These are phyloP conservation scores for Alethe diademata DNA, from an alignment of 2,113 vertebrate genomes.

Conservation along the genomic window DNA sequence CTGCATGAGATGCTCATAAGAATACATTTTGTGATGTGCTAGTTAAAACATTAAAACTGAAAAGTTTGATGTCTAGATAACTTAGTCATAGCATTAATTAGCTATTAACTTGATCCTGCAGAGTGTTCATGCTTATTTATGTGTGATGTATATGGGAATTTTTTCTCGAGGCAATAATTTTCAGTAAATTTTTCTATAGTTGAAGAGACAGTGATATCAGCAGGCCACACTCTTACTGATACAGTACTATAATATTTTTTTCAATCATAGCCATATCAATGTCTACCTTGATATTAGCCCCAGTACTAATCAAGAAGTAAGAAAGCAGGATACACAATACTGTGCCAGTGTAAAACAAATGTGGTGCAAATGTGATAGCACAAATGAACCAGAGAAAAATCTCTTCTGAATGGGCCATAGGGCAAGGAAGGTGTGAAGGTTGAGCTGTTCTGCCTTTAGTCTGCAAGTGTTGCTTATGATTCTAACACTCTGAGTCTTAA, in stretches of 20 bases:
- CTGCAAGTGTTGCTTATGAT: not conserved
- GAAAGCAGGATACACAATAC: not conserved
- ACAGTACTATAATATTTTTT: not conserved
- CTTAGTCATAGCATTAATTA: constrained; percentile 12
- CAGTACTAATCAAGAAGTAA: not conserved
- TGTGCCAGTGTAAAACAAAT: not conserved
- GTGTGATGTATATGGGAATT: not conserved
- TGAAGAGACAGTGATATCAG: not conserved
- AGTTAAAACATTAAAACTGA: not conserved
- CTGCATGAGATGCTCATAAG: not conserved
- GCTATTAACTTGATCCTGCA: not conserved
- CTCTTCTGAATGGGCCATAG: not conserved
- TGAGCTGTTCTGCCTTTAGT: not conserved
- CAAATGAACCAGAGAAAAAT: not conserved
- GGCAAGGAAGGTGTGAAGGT: not conserved
- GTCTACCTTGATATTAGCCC: not conserved
- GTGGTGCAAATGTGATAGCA: not conserved
- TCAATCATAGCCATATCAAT: not conserved
- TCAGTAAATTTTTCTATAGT: not conserved
- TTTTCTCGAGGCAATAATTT: not conserved
- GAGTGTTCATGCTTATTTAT: constrained; percentile 1
- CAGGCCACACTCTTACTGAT: not conserved
- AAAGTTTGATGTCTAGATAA: not conserved
- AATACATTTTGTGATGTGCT: not conserved
- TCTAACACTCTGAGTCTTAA: not conserved